Conservation (phyloP, 2,113 vertebrate species). For the Ailurus styani region DNA sequence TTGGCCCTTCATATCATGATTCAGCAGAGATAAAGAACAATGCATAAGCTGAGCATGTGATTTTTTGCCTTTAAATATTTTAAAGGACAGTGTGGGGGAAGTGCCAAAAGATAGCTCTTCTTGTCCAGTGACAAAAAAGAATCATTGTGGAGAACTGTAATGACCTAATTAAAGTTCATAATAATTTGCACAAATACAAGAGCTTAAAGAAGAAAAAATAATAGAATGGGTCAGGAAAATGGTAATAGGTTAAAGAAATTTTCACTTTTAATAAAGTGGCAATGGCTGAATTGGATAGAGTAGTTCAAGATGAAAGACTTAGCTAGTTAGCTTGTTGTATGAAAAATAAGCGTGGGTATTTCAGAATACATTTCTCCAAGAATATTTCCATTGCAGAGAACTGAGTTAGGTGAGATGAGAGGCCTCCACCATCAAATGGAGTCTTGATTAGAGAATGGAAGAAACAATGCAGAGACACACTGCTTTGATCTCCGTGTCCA, state of each 20-base stretch:
- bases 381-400: neutral
- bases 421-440: neutral
- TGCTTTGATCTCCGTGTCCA: neutral
- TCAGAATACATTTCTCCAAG: neutral
- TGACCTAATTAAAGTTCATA: constrained; percentile 37
- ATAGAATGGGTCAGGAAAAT: neutral
- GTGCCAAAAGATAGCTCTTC: neutral
- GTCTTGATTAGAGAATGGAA: neutral
- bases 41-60: neutral
- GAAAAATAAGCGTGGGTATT: neutral
- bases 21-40: constrained; percentile 21
- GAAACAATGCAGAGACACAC: neutral
- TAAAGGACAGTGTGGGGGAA: constrained; percentile 10
- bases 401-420: neutral
- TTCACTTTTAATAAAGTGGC: constrained; percentile 21
- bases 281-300: neutral
- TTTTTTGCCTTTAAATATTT: constrained; percentile 29
- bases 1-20: neutral
- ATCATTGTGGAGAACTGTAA: neutral
- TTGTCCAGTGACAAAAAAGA: constrained; percentile 13
- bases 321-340: neutral
- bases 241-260: neutral
- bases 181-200: constrained; percentile 15
- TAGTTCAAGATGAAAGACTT: neutral
- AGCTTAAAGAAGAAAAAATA: neutral